Percentiles rank a stretch among this genome's conserved stretches.
Evolutionary conservation across 2,113 vertebrate species (phyloP).

Genomic region (Gila orcuttii): DNA sequence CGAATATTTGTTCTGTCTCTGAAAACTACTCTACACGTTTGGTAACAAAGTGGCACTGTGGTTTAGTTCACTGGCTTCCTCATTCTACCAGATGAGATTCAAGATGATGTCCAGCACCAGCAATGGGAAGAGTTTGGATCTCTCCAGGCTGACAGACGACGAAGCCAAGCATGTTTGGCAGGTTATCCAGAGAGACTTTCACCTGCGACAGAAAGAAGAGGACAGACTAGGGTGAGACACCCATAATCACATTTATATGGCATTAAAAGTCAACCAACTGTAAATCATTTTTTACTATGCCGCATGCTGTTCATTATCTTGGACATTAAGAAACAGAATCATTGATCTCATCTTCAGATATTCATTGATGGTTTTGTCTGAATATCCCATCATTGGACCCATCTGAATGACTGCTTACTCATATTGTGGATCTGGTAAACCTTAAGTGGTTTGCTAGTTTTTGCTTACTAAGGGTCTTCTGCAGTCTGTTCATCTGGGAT

Average conservation of each 20-base stretch:
- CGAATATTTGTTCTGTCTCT: neutral
- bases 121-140: conserved; percentile 86
- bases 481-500: neutral
- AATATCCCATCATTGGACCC: neutral
- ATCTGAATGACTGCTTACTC: neutral
- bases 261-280: neutral
- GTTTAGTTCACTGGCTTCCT: neutral
- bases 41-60: neutral
- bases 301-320: neutral
- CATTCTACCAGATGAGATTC: neutral
- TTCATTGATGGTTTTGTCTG: neutral
- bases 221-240: conserved; percentile 84
- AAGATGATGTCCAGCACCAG: conserved; percentile 55
- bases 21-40: neutral
- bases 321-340: neutral
- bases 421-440: neutral
- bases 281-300: neutral
- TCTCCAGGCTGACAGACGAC: conserved; percentile 90
- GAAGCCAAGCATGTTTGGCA: conserved; percentile 91
- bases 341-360: neutral
- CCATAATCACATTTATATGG: neutral
- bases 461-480: neutral
- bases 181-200: conserved; percentile 90
- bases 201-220: conserved; percentile 88
- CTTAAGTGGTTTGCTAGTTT: neutral